Conservation (phyloP, 2,888 invertebrate species). For the Venusia cambrica region DNA sequence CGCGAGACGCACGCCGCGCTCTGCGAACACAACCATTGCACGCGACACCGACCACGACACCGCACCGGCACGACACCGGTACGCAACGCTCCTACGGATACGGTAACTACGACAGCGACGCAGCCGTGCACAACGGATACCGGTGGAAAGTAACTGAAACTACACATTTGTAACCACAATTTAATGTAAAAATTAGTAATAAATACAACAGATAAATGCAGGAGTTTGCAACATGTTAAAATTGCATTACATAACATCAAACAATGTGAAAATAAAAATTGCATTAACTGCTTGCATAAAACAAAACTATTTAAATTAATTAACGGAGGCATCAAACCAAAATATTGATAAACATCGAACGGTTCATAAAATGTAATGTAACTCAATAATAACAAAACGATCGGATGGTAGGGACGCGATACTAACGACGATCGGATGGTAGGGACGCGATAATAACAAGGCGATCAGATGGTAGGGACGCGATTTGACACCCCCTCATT, state of each 20-base stretch:
- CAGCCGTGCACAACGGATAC: conserved; percentile 33
- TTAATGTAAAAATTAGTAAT: conserved; percentile 87
- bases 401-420: conserved; percentile 69
- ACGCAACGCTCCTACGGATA: conserved; percentile 17
- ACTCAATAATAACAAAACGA: conserved; percentile 74
- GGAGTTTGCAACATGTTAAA: conserved; percentile 82
- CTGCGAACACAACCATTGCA: conserved; percentile 19
- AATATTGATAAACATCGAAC: conserved; percentile 76
- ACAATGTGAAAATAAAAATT: conserved; percentile 80
- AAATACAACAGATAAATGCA: conserved; percentile 85
- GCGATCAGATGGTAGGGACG: conserved; percentile 65
- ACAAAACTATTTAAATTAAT: conserved; percentile 79
- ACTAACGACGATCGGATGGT: conserved; percentile 69
- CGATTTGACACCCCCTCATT: conserved; percentile 81
- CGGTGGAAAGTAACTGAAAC: conserved; percentile 72
- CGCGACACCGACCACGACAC: conserved; percentile 10
- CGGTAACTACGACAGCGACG: conserved; percentile 14
- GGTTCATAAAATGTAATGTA: conserved; percentile 76
- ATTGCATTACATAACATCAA: conserved; percentile 82
- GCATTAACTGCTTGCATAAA: conserved; percentile 81
- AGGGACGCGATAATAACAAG: conserved; percentile 77
- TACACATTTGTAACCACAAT: conserved; percentile 84
- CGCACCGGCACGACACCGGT: conserved; percentile 31
- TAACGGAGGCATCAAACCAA: conserved; percentile 81
- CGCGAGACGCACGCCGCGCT: conserved; percentile 19